A percentile compares a stretch with the other conserved stretches of the same genome.
Conservation (phyloP, 2,888 invertebrate genomes). For the Molorchus minor region DNA sequence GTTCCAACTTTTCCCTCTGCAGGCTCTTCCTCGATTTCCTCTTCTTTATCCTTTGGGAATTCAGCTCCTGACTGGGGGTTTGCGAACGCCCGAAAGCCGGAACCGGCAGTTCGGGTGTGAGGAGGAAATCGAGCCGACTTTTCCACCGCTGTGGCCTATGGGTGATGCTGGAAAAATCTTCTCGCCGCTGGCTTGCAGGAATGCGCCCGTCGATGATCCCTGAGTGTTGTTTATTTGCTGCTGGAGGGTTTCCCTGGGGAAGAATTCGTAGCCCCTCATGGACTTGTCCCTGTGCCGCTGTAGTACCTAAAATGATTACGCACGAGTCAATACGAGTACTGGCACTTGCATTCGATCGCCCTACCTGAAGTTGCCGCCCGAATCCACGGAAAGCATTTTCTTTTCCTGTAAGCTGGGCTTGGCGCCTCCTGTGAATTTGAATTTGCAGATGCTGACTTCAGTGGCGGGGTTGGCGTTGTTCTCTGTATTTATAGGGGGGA, state of each 20-base stretch:
- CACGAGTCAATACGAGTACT: not conserved
- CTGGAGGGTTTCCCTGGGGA: constrained; percentile 76
- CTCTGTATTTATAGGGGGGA: constrained; percentile 82
- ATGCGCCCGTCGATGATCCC: constrained; percentile 65
- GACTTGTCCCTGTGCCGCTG: constrained; percentile 84
- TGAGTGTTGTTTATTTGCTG: constrained; percentile 68
- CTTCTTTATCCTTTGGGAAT: constrained; percentile 64
- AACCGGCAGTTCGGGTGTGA: constrained; percentile 55
- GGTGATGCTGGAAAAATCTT: constrained; percentile 61
- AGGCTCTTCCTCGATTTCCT: constrained; percentile 83
- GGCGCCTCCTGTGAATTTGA: constrained; percentile 91
- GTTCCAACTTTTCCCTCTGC: constrained; percentile 87
- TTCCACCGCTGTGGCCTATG: constrained; percentile 53
- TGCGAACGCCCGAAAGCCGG: constrained; percentile 45
- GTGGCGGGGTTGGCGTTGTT: constrained; percentile 80
- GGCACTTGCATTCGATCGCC: not conserved
- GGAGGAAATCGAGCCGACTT: constrained; percentile 55
- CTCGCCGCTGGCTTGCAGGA: constrained; percentile 66
- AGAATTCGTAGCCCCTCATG: constrained; percentile 79
- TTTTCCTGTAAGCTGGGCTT: constrained; percentile 90
- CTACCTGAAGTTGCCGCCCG: constrained; percentile 85
- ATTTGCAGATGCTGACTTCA: constrained; percentile 86
- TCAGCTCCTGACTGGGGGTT: constrained; percentile 50
- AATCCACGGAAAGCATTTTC: constrained; percentile 90
- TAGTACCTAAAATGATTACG: constrained; percentile 74